These are phyloP conservation scores for Seira musarum DNA, from an alignment of 2,888 invertebrate species.

Conservation along the genomic window DNA sequence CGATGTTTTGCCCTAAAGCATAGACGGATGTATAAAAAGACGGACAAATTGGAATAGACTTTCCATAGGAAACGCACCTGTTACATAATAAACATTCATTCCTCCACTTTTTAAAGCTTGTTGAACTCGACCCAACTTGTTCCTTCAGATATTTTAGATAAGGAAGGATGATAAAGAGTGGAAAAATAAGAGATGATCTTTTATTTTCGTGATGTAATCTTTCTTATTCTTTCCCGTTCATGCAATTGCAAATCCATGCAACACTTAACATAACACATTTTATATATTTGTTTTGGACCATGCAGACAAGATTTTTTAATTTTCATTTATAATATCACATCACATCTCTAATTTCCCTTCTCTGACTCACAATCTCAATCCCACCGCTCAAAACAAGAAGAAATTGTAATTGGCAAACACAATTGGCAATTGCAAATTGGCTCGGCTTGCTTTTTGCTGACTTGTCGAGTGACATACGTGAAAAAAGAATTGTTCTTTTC, in stretches of 20 bases:
- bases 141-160: neutral
- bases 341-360: neutral
- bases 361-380: neutral
- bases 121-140: constrained; percentile 56
- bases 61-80: neutral
- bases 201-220: neutral
- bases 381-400: neutral
- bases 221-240: too few species aligned
- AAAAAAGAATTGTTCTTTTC: neutral
- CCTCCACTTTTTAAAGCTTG: constrained; percentile 10
- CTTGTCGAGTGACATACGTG: constrained; percentile 1
- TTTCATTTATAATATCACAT: neutral
- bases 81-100: neutral
- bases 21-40: too few species aligned
- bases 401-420: too few species aligned
- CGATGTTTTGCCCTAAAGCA: too few species aligned
- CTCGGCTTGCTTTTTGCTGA: neutral
- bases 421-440: too few species aligned
- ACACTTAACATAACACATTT: neutral
- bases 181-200: neutral
- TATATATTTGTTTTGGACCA: constrained; percentile 3
- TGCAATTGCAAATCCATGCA: too few species aligned
- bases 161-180: neutral
- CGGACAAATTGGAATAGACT: neutral
- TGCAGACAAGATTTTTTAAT: neutral